Evolutionary conservation across 2,888 invertebrate species (phyloP).

Genomic region (Galeruca laticollis): DNA sequence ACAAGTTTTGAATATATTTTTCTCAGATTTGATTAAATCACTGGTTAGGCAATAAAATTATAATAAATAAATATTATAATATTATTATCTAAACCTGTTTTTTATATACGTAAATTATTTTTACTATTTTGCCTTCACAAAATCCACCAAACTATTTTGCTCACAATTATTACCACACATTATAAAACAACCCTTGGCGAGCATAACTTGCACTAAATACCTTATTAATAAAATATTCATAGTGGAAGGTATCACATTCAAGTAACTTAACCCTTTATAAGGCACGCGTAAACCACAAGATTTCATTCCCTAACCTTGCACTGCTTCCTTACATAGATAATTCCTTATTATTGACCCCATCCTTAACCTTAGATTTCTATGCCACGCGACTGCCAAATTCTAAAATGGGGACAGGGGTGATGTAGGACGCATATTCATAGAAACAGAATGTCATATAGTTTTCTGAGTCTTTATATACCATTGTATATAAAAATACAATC

Average conservation of each 20-base stretch:
- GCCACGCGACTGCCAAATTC: constrained; percentile 37
- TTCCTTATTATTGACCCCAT: constrained; percentile 37
- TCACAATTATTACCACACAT: too few species aligned
- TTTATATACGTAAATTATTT: too few species aligned
- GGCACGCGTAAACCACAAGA: constrained; percentile 32
- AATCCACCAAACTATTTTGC: too few species aligned
- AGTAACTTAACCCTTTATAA: constrained; percentile 23
- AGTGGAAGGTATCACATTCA: background rate
- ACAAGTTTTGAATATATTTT: too few species aligned
- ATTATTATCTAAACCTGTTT: too few species aligned
- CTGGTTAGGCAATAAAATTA: too few species aligned
- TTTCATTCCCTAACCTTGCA: constrained; percentile 25
- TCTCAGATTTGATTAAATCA: too few species aligned
- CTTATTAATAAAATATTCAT: constrained; percentile 33
- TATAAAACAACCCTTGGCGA: background rate
- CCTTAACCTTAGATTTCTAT: constrained; percentile 31
- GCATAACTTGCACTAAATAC: constrained; percentile 8
- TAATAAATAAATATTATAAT: too few species aligned
- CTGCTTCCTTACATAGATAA: constrained; percentile 29
- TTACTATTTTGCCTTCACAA: too few species aligned
- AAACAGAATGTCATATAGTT: background rate
- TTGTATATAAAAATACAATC: too few species aligned
- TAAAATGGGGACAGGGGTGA: constrained; percentile 23
- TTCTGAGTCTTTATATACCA: too few species aligned
- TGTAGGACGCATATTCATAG: background rate